Conservation (phyloP, 2,888 invertebrate genomes). For the Polyommatus iphigenia region DNA sequence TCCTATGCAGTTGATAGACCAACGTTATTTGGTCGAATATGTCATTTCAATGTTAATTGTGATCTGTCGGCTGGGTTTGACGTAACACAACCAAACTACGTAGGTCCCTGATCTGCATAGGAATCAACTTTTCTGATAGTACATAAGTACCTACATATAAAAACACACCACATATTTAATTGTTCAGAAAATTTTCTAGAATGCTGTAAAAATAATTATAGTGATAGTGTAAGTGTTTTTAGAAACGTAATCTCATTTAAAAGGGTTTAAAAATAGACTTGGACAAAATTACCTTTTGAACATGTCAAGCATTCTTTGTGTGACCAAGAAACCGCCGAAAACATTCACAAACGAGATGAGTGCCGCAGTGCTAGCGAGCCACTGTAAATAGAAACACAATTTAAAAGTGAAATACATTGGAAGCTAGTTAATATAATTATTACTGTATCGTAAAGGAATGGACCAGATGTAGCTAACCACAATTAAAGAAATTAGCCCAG, state of each 20-base stretch:
- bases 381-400: constrained; percentile 60
- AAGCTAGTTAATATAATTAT: too few relatives aligned
- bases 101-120: too few relatives aligned
- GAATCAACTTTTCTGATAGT: too few relatives aligned
- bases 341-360: constrained; percentile 94
- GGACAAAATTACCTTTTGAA: constrained; percentile 83
- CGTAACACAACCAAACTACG: too few relatives aligned
- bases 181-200: neutral
- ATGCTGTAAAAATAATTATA: neutral
- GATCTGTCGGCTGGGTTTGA: too few relatives aligned
- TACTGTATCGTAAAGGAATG: too few relatives aligned
- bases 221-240: neutral
- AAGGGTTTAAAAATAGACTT: neutral
- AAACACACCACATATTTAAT: neutral
- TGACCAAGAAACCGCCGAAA: constrained; percentile 93
- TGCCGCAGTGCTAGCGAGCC: constrained; percentile 89
- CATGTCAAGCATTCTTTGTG: constrained; percentile 96
- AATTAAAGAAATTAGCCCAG: too few relatives aligned
- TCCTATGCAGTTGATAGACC: too few relatives aligned
- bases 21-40: too few relatives aligned
- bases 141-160: too few relatives aligned
- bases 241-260: neutral
- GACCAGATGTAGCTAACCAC: too few relatives aligned
- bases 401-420: neutral
- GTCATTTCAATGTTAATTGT: too few relatives aligned